Evolutionary conservation across 2,113 vertebrate genomes (phyloP), one percentile per base, ranked within the genome.

Genomic region (Peromyscus californicus): DNA sequence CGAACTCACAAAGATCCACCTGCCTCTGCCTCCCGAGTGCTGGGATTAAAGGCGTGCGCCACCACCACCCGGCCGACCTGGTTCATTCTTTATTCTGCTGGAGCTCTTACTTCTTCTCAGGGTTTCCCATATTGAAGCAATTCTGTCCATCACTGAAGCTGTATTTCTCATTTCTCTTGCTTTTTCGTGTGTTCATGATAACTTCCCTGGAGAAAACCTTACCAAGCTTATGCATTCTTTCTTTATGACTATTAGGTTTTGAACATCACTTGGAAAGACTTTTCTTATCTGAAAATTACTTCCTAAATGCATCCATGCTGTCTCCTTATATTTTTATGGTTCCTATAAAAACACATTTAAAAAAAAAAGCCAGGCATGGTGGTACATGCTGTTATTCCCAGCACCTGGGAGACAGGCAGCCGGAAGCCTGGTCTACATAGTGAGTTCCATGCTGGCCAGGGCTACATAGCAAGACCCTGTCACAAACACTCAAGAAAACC

Each of bases 221-320:
- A 45, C 79, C 61, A 78, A 45, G 94, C 92, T 89, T 83, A 91
- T 22, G 29, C 7, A 90, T 67, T 95, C 93, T 93, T 92, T 17
- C 54, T 92, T 91, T 76, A 54, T 31, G 87, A 39, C 51, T 89
- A 70, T 65, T 85, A 93, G 42, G 45, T 87, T 86, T 89, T 85
- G 2, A 45, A 63, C 21, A 13, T 83, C 89, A 16, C 83, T 93
- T 85, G 29, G 26, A 96, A 84, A 91, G 72, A 22, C 19, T 36
- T 90, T 80, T 39, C 19, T 11, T 15, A 22, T 3, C 86, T 26
- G 11, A 45, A 80, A 88, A 85, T 72, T 92, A 93, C 70, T 95
- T 87, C 78, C 80, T 80, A 92, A 91, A 78, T 93, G 36, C 2
- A 84, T 42, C 31, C 12, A 63, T 24, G 87, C 22, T 76, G 89